Conservation (phyloP, 2,888 invertebrate species). For the Clistopyga incitator region DNA sequence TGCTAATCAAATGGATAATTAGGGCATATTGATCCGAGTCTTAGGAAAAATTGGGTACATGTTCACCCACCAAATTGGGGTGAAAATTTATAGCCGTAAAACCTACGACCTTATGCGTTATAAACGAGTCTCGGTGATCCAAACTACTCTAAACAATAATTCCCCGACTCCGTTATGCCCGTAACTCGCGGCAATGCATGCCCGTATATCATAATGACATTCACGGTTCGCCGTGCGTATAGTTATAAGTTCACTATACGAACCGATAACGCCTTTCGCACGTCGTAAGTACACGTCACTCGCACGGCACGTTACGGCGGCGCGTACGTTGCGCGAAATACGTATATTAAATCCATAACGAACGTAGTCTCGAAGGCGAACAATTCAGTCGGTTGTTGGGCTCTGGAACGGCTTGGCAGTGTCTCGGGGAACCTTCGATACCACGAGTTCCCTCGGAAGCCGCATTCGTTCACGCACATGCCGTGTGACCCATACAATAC, state of each 20-base stretch:
- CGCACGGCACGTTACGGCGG: neutral
- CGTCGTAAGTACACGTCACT: neutral
- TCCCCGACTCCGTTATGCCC: neutral
- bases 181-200: neutral
- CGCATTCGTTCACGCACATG: neutral
- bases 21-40: too few species aligned
- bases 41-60: too few species aligned
- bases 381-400: neutral
- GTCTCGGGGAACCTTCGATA: neutral
- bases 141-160: neutral
- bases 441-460: neutral
- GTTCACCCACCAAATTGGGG: too few species aligned
- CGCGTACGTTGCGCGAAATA: neutral
- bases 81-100: too few species aligned
- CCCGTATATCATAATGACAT: neutral
- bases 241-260: neutral
- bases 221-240: neutral
- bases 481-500: neutral
- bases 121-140: neutral
- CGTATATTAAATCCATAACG: neutral
- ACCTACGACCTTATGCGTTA: neutral
- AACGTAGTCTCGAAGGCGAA: neutral
- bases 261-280: neutral
- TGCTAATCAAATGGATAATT: neutral
- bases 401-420: constrained; percentile 26